Percentiles rank a stretch among this genome's conserved stretches.
phyloP scores from a whole-genome alignment of 1,140 invertebrate genomes.

The Drosophila eugracilis region DNA sequence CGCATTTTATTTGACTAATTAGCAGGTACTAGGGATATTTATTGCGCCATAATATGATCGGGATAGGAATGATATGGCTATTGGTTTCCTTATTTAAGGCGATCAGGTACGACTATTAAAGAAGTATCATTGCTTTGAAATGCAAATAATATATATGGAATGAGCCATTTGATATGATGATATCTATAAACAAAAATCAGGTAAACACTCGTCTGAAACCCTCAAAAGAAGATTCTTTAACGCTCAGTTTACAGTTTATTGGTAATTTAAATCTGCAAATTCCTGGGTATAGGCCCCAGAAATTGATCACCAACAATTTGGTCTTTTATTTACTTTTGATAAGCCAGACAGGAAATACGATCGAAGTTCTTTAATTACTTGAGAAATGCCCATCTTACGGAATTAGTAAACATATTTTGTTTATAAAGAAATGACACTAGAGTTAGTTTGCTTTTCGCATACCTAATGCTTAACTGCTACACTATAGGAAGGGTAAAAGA shows the following conservation, averaged over 20 bases:
- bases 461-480: neutral
- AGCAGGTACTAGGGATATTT: neutral
- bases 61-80: neutral
- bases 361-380: neutral
- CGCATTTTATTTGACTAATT: conserved; percentile 8
- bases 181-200: neutral
- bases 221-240: neutral
- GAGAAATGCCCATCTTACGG: neutral
- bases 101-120: too few relatives aligned
- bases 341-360: conserved; percentile 11
- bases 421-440: neutral
- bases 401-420: conserved; percentile 7
- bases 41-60: neutral
- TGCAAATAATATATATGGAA: too few relatives aligned
- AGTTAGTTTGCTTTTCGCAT: neutral
- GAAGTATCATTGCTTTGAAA: too few relatives aligned
- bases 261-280: neutral
- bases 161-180: neutral
- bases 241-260: neutral
- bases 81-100: neutral
- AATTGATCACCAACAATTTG: neutral
- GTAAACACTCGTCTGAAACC: neutral
- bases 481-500: conserved; percentile 2
- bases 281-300: neutral
- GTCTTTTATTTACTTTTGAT: neutral